Base-by-base conservation (phyloP, 1,140 invertebrate species). In the Andrena cerasifolii region DNA sequence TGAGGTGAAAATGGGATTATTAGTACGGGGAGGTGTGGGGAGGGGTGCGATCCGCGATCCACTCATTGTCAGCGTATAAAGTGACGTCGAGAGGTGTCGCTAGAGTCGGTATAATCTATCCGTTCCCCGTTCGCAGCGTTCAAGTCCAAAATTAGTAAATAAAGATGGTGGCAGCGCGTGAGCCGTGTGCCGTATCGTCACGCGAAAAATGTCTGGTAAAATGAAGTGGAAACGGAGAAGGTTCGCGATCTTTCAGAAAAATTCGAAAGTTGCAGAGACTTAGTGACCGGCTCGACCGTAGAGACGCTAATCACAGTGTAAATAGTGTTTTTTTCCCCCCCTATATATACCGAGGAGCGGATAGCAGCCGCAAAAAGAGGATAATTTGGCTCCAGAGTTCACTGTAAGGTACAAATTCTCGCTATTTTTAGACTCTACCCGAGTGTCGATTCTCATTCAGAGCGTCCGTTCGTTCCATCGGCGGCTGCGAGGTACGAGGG, bases 111-210 rank as follows among this genome's bases (percentile, higher is more conserved):
- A 3, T 40, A 31, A n/a, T 80, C 49, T 47, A 24, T 21, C 14
- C 40, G 51, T 77, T 83, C 36, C 73, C 24, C 67, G 67, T 70
- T 82, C 65, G 63, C 74, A 36, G 21, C 51, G 51, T 84, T 80
- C 86, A 83, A 70, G 76, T 91, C 91, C 91, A 92, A 92, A 92
- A 91, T 92, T 92, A 91, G 91, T 92, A 91, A 92, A 92, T 92
- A 92, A 89, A 89, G 90, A 92, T 91, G 91, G 89, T 90, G 87
- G 86, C 87, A 86, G 77, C 83, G 82, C 78, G 72, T 66, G 86
- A 89, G 88, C 81, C 78, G 89, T 85, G 85, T 84, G 86, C 82
- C 65, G 81, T 86, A 87, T 90, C 85, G 88, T 83, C 84, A 80
- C 71, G 76, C 82, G 66, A 68, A 80, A 86, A 81, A 89, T 87